Evolutionary conservation across 2,113 vertebrate genomes (phyloP).

Genomic region (Thamnaconus septentrionalis): DNA sequence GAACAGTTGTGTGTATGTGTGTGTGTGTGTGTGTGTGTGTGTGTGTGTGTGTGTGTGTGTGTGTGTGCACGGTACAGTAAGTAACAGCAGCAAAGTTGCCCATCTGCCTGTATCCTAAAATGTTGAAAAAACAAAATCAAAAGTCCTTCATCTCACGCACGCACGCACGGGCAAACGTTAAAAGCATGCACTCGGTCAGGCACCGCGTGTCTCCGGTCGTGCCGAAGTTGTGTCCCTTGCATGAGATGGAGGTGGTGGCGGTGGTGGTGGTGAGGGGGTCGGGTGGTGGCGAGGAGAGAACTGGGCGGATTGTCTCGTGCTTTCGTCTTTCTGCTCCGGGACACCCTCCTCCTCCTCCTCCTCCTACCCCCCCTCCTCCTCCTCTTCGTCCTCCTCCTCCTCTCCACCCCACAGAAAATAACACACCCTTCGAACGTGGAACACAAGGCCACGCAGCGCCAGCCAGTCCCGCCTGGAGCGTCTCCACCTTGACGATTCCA

Average conservation of each 20-base stretch:
- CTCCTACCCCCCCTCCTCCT: constrained; percentile 15
- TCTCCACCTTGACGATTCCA: constrained; percentile 25
- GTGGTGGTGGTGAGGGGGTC: not conserved
- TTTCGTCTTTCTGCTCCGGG: constrained; percentile 50
- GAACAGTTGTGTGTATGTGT: constrained; percentile 36
- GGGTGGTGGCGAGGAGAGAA: constrained; percentile 19
- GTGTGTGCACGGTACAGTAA: constrained; percentile 9
- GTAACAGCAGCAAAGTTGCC: constrained; percentile 51
- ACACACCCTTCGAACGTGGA: no score
- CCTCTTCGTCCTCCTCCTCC: constrained; percentile 19
- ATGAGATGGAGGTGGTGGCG: constrained; percentile 25
- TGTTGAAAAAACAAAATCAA: not conserved
- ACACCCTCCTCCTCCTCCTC: not conserved
- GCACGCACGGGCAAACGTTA: no score
- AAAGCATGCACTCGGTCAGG: constrained; percentile 12
- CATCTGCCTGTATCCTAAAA: constrained; percentile 20
- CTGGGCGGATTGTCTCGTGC: constrained; percentile 87
- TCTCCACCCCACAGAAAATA: no score
- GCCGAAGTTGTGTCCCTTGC: constrained; percentile 22
- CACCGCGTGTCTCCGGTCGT: constrained; percentile 32
- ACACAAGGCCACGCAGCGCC: constrained; percentile 57
- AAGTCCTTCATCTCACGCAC: no score
- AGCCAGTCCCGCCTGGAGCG: constrained; percentile 42
- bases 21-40: constrained; percentile 14
- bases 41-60: constrained; percentile 15